Evolutionary conservation across 2,888 invertebrate species (phyloP).

Genomic region (Macroteleia sp.): DNA sequence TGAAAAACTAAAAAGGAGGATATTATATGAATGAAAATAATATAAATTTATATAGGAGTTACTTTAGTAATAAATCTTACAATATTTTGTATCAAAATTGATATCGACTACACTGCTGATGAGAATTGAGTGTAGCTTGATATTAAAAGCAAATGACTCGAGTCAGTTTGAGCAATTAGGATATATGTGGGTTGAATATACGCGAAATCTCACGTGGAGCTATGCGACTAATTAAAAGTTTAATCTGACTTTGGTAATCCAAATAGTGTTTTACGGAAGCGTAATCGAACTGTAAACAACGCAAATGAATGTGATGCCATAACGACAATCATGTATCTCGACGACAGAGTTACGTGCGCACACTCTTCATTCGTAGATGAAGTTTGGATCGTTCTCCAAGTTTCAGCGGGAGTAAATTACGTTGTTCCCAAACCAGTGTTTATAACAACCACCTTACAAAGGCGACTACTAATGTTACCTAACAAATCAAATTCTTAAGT

Average conservation of each 20-base stretch:
- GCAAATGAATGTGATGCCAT: conserved; percentile 52
- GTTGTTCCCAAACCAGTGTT: conserved; percentile 45
- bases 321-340: conserved; percentile 60
- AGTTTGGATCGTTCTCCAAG: conserved; percentile 54
- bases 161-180: conserved; percentile 27
- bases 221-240: conserved; percentile 62
- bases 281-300: conserved; percentile 62
- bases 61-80: background rate
- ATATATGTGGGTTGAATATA: conserved; percentile 7
- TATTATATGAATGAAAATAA: too few species aligned
- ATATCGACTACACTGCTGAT: background rate
- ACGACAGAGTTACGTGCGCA: conserved; percentile 30
- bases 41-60: too few species aligned
- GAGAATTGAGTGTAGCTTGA: conserved; percentile 9
- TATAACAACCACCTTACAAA: conserved; percentile 25
- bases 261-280: conserved; percentile 52
- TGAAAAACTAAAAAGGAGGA: too few species aligned
- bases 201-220: conserved; percentile 21
- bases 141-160: conserved; percentile 36
- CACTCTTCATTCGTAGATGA: conserved; percentile 36
- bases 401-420: conserved; percentile 48
- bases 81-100: background rate
- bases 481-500: conserved; percentile 32
- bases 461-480: background rate
- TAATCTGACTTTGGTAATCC: conserved; percentile 54